Conservation (phyloP, 2,888 invertebrate species). For the Podabrus alpinus region DNA sequence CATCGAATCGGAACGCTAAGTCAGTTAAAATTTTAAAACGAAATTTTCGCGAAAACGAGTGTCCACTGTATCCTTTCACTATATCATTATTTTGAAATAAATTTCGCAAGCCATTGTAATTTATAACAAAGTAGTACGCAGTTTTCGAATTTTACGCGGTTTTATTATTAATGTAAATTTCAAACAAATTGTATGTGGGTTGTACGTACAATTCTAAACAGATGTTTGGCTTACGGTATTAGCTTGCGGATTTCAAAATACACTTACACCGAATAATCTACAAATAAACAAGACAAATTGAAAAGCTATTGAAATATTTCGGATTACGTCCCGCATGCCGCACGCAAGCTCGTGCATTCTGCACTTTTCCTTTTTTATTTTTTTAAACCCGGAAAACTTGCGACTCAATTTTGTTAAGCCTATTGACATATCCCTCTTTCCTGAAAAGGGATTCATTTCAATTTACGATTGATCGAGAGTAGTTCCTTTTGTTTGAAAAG, state of each 20-base stretch:
- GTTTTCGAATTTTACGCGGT: too few species aligned
- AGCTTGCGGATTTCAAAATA: not conserved
- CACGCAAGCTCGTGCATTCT: too few species aligned
- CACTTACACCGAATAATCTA: not conserved
- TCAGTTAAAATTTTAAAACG: too few species aligned
- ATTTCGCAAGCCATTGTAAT: too few species aligned
- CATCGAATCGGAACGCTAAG: too few species aligned
- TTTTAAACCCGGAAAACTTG: not conserved
- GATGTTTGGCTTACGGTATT: not conserved
- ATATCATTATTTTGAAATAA: too few species aligned
- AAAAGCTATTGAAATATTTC: not conserved
- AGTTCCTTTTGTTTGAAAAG: not conserved
- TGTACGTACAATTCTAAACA: not conserved
- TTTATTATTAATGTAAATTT: not conserved
- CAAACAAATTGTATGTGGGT: not conserved
- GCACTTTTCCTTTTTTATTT: not conserved
- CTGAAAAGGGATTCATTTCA: not conserved
- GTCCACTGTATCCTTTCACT: too few species aligned
- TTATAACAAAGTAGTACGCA: too few species aligned
- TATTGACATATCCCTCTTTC: not conserved
- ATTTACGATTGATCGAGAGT: not conserved
- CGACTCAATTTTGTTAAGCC: not conserved
- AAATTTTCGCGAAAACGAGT: too few species aligned
- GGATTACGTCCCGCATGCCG: not conserved
- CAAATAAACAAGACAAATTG: not conserved